Conservation (phyloP, 2,797 vertebrate species). For the Scarus forsteni region DNA sequence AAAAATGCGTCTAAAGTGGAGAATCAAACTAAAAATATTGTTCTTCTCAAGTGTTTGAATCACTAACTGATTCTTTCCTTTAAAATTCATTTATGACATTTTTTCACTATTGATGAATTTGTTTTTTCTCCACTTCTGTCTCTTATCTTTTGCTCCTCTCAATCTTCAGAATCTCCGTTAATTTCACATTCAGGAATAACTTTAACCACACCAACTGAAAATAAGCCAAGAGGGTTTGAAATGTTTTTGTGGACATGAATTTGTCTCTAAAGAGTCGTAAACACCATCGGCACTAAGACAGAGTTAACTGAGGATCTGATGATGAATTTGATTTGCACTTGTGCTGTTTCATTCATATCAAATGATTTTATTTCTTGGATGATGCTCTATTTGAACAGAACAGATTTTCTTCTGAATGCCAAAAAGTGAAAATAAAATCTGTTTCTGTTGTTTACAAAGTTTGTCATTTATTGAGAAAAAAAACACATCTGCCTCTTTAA, state of each 20-base stretch:
- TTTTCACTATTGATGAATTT: background rate
- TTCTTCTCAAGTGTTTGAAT: too few species aligned
- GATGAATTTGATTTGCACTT: background rate
- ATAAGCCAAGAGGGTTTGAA: background rate
- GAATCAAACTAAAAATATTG: too few species aligned
- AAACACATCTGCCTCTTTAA: too few species aligned
- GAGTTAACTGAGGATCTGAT: too few species aligned
- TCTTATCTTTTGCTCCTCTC: background rate
- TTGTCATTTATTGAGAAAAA: background rate
- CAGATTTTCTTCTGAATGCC: slow-evolving; percentile 47
- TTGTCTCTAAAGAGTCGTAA: too few species aligned
- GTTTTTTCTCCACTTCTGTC: background rate
- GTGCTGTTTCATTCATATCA: slow-evolving; percentile 6
- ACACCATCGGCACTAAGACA: too few species aligned
- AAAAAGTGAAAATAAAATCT: slow-evolving; percentile 29
- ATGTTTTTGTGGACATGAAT: background rate
- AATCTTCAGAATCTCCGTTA: background rate
- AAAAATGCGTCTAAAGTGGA: too few species aligned
- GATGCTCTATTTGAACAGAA: slow-evolving; percentile 61
- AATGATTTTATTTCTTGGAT: slow-evolving; percentile 36
- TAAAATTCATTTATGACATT: too few species aligned
- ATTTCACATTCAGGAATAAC: slow-evolving; percentile 9
- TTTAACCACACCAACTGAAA: background rate
- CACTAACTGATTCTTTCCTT: too few species aligned
- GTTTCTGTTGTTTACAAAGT: slow-evolving; percentile 9